Conservation (phyloP, 2,113 vertebrate genomes). For the Herpailurus yagouaroundi region DNA sequence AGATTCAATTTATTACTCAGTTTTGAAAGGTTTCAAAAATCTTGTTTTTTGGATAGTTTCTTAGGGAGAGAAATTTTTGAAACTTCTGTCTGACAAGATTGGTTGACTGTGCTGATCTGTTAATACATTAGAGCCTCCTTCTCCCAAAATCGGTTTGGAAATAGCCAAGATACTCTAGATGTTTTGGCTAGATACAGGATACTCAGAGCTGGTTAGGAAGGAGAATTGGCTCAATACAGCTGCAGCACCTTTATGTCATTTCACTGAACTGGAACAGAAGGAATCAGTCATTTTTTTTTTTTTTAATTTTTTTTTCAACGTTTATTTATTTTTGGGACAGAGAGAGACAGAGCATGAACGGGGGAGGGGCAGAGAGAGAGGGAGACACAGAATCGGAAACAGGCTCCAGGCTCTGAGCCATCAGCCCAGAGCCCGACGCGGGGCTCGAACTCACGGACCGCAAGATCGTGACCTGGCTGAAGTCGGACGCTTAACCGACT, state of each 20-base stretch:
- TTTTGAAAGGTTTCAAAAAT: neutral
- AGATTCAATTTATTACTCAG: neutral
- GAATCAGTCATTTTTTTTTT: slow-evolving; percentile 36
- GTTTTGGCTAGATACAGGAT: neutral
- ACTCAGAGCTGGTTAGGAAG: neutral
- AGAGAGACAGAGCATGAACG: no score
- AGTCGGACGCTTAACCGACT: no score
- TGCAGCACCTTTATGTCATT: neutral
- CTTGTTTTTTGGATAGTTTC: neutral
- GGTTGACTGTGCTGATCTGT: neutral
- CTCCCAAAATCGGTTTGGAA: neutral
- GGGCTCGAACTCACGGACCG: no score
- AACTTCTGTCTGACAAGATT: neutral
- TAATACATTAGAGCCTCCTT: neutral
- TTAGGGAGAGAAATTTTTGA: neutral
- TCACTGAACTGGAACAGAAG: slow-evolving; percentile 21
- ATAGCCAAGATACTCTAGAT: neutral
- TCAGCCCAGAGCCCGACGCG: no score
- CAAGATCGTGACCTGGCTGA: no score
- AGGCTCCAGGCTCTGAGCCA: no score
- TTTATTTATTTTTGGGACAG: no score
- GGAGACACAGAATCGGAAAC: no score
- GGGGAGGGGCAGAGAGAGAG: no score
- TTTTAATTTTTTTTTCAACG: no score
- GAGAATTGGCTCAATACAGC: neutral